These are phyloP conservation scores for Philopotamus ludificatus DNA, from an alignment of 1,140 invertebrate genomes.

Conservation along the genomic window DNA sequence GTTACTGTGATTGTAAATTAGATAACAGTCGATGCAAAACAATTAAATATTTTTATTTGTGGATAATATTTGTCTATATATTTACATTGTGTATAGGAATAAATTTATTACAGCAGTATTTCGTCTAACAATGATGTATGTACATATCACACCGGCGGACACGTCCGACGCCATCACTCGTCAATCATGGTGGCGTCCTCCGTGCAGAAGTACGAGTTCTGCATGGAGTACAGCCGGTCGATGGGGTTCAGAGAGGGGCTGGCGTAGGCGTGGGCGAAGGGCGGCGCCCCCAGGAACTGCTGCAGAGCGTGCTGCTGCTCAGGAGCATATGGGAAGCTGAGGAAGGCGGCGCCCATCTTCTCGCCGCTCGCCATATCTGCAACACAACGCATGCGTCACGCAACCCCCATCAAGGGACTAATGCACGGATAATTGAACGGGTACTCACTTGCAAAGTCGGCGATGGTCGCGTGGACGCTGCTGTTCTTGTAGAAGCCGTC, in stretches of 20 bases:
- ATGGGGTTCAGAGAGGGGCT: constrained; percentile 58
- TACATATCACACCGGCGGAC: not conserved
- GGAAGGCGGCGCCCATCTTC: constrained; percentile 49
- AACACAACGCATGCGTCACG: no score
- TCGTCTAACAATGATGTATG: not conserved
- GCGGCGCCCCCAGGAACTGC: constrained; percentile 46
- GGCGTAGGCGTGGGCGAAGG: constrained; percentile 45
- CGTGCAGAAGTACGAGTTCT: constrained; percentile 63
- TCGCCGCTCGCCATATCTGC: constrained; percentile 48
- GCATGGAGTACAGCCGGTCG: constrained; percentile 65
- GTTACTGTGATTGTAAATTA: not conserved
- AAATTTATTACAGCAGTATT: not conserved
- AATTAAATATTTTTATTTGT: not conserved
- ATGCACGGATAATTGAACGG: constrained; percentile 37
- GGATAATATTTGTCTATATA: no score
- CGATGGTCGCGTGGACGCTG: constrained; percentile 16
- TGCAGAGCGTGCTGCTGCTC: constrained; percentile 45
- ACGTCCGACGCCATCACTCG: not conserved
- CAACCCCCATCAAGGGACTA: no score
- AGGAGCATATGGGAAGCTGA: constrained; percentile 36
- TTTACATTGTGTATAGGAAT: no score
- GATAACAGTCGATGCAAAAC: not conserved
- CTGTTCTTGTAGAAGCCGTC: constrained; percentile 34
- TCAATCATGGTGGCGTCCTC: constrained; percentile 48
- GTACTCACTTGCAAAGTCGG: constrained; percentile 41